Percentiles rank a stretch among this genome's conserved stretches.
Evolutionary conservation across 2,888 invertebrate genomes (phyloP).

Genomic region (Megaustenia siamemsis): DNA sequence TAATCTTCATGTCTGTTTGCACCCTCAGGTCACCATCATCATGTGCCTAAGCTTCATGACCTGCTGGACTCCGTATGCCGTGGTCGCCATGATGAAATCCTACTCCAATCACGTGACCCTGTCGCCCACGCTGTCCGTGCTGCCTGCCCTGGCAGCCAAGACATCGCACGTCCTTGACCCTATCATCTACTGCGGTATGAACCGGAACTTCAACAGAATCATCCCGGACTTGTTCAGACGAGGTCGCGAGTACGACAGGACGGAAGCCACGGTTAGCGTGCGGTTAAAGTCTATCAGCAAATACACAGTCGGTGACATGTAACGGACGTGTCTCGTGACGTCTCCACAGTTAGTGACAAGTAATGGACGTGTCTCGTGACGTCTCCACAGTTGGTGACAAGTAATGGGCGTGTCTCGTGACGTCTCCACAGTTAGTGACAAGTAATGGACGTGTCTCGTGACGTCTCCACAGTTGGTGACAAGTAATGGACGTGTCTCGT

Average conservation of each 20-base stretch:
- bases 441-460: no score
- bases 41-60: conserved; percentile 61
- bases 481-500: no score
- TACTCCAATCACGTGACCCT: conserved; percentile 48
- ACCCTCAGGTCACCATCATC: conserved; percentile 56
- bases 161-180: conserved; percentile 58
- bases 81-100: conserved; percentile 58
- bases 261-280: background rate
- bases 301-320: background rate
- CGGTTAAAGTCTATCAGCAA: background rate
- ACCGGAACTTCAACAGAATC: conserved; percentile 54
- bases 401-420: no score
- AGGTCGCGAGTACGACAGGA: background rate
- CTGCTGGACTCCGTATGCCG: conserved; percentile 64
- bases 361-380: no score
- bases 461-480: no score
- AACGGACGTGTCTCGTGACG: no score
- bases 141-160: conserved; percentile 60
- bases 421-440: no score
- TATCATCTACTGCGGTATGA: conserved; percentile 57
- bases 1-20: no score
- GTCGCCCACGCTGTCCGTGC: conserved; percentile 38
- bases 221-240: conserved; percentile 31
- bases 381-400: no score
- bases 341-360: no score